phyloP scores from a whole-genome alignment of 2,888 invertebrate genomes.

The Craniophora ligustri region DNA sequence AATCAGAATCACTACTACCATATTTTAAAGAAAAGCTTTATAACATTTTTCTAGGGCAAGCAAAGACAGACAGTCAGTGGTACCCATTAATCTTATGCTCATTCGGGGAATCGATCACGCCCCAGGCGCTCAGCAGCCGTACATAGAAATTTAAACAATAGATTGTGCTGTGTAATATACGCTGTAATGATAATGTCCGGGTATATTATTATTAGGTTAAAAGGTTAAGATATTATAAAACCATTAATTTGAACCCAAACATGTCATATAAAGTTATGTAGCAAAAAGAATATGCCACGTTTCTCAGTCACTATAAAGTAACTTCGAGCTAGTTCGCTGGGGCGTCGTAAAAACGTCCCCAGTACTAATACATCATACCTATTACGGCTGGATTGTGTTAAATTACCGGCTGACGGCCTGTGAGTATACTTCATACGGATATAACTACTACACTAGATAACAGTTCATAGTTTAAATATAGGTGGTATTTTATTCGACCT shows the following conservation, averaged over 20 bases:
- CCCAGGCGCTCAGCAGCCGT: too few species aligned
- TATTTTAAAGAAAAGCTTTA: too few species aligned
- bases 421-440: constrained; percentile 49
- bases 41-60: too few species aligned
- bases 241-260: constrained; percentile 1
- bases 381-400: constrained; percentile 49
- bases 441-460: constrained; percentile 44
- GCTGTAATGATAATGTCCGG: too few species aligned
- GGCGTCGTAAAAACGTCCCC: constrained; percentile 50
- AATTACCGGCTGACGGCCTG: constrained; percentile 40
- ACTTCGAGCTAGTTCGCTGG: constrained; percentile 44
- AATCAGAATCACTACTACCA: too few species aligned
- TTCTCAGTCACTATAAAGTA: constrained; percentile 29
- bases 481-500: background rate
- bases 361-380: constrained; percentile 48
- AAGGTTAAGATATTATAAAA: background rate
- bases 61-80: too few species aligned
- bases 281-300: constrained; percentile 10
- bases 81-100: too few species aligned
- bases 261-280: constrained; percentile 8
- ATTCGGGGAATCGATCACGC: too few species aligned
- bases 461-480: constrained; percentile 24
- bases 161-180: too few species aligned
- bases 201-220: too few species aligned
- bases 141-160: too few species aligned